Conservation (phyloP, 2,888 invertebrate genomes). For the Synergus gifuensis region DNA sequence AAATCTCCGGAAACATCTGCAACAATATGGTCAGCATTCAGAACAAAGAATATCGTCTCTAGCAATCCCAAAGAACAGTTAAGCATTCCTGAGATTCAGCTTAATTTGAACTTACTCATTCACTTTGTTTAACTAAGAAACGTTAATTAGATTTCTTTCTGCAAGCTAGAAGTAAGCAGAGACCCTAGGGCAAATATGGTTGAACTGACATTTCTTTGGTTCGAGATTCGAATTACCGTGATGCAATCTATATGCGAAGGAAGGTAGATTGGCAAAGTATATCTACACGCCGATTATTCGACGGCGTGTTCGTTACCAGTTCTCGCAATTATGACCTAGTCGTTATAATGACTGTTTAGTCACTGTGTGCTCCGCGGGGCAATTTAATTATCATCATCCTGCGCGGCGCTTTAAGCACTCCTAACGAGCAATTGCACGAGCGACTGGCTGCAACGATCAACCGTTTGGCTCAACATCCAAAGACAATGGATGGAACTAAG, state of each 20-base stretch:
- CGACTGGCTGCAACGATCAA: slow-evolving; percentile 12
- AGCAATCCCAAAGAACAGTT: not conserved
- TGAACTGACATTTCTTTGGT: slow-evolving; percentile 39
- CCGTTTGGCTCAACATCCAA: slow-evolving; percentile 1
- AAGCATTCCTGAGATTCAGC: not conserved
- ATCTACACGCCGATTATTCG: slow-evolving; percentile 64
- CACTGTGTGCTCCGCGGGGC: slow-evolving; percentile 67
- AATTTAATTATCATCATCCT: slow-evolving; percentile 72
- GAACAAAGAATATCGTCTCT: not conserved
- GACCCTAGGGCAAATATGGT: not conserved
- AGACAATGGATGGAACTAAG: not conserved
- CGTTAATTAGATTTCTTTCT: not conserved
- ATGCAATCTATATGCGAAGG: slow-evolving; percentile 75
- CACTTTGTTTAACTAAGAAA: not conserved
- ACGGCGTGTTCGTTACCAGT: slow-evolving; percentile 65
- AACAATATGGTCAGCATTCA: no score
- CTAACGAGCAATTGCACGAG: slow-evolving; percentile 51
- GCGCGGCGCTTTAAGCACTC: slow-evolving; percentile 52
- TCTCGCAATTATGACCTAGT: slow-evolving; percentile 72
- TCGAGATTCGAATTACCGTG: slow-evolving; percentile 66
- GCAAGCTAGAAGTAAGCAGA: not conserved
- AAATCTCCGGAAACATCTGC: no score
- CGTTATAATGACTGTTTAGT: slow-evolving; percentile 74
- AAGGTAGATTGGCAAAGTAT: slow-evolving; percentile 59
- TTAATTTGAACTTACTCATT: not conserved